Evolutionary conservation across 2,888 invertebrate genomes (phyloP).

Genomic region (Daptonema setosum): DNA sequence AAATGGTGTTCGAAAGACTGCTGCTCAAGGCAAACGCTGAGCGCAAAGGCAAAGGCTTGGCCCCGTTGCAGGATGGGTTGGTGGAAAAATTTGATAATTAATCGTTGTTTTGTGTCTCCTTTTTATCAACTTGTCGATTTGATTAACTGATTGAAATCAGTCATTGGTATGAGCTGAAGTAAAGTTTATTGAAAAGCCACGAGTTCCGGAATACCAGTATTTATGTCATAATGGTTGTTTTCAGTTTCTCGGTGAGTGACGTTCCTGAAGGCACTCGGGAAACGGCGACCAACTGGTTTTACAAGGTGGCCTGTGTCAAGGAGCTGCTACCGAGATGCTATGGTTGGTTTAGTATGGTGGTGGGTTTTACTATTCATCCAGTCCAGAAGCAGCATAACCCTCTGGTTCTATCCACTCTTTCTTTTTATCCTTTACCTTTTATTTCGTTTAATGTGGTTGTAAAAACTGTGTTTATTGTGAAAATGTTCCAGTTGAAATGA

Average conservation of each 20-base stretch:
- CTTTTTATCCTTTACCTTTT: too few relatives aligned
- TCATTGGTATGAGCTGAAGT: too few relatives aligned
- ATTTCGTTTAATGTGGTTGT: neutral
- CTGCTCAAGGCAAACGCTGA: slow-evolving; percentile 38
- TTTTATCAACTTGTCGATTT: too few relatives aligned
- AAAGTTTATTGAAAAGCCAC: too few relatives aligned
- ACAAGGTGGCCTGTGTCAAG: slow-evolving; percentile 86
- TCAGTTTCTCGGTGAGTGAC: slow-evolving; percentile 52
- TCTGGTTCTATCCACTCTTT: too few relatives aligned
- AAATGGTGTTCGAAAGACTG: slow-evolving; percentile 51
- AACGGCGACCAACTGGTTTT: slow-evolving; percentile 95
- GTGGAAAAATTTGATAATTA: too few relatives aligned
- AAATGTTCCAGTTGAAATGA: slow-evolving; percentile 17
- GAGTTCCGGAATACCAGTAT: too few relatives aligned
- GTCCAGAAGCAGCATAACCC: neutral
- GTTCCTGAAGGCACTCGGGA: slow-evolving; percentile 34
- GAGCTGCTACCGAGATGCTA: slow-evolving; percentile 73
- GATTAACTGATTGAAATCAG: too few relatives aligned
- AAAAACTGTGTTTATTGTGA: too few relatives aligned
- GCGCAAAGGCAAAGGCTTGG: neutral
- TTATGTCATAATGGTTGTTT: too few relatives aligned
- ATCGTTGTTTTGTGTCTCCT: too few relatives aligned
- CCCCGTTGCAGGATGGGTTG: neutral
- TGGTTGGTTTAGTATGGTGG: slow-evolving; percentile 24
- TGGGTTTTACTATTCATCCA: neutral